These are phyloP conservation scores for Pseudomyrmex cubaensis DNA, from an alignment of 1,140 invertebrate species.

Conservation along the genomic window DNA sequence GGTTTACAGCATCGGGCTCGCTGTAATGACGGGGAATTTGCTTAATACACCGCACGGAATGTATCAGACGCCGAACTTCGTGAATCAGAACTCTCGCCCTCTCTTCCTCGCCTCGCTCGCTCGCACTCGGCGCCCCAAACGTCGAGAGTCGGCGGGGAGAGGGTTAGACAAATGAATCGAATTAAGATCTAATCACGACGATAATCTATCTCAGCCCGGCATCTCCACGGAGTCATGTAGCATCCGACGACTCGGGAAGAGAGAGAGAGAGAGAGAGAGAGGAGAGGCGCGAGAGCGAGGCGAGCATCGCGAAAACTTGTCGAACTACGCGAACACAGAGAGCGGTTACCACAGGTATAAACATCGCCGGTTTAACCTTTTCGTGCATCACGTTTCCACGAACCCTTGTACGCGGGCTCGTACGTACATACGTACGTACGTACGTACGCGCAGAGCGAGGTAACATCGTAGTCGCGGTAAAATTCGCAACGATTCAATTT, in stretches of 20 bases:
- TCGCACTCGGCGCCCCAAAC: background rate
- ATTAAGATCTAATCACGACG: conserved; percentile 62
- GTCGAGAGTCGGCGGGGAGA: background rate
- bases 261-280: too few species aligned
- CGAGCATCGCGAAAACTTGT: conserved; percentile 47
- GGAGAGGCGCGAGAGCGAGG: too few species aligned
- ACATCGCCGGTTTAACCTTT: conserved; percentile 44
- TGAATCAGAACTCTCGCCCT: conserved; percentile 38
- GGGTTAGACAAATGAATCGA: conserved; percentile 56
- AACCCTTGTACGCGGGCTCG: background rate
- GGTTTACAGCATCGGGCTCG: conserved; percentile 48
- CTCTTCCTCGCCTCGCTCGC: background rate
- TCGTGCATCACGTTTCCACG: conserved; percentile 15
- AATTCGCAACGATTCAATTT: conserved; percentile 6
- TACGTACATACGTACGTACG: too few species aligned
- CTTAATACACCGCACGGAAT: conserved; percentile 61
- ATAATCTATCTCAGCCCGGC: conserved; percentile 58
- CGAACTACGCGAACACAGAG: background rate
- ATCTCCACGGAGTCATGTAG: conserved; percentile 48
- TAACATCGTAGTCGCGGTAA: background rate
- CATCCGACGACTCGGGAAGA: conserved; percentile 30
- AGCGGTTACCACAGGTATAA: background rate
- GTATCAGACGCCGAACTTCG: conserved; percentile 58
- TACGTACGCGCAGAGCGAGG: too few species aligned
- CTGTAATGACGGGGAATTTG: conserved; percentile 60